phyloP scores from a whole-genome alignment of 2,888 invertebrate genomes.

The Drosophila cyrtoloma region DNA sequence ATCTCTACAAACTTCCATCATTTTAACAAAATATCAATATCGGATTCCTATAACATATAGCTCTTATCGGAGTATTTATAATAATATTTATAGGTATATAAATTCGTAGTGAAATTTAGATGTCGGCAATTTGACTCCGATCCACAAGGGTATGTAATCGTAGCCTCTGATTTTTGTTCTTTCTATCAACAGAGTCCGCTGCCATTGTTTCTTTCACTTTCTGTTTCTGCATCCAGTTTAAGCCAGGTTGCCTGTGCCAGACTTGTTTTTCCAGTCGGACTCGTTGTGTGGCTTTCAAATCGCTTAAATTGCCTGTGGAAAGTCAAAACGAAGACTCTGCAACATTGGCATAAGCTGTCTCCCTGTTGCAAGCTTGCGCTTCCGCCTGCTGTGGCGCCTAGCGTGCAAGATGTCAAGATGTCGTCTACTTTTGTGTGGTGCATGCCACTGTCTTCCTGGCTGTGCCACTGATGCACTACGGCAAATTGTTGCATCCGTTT shows the following conservation, averaged over 20 bases:
- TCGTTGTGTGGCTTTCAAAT: constrained; percentile 62
- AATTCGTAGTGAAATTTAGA: background rate
- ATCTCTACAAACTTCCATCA: rapidly evolving
- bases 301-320: constrained; percentile 63
- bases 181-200: background rate
- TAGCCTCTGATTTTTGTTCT: background rate
- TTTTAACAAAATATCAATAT: background rate
- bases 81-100: background rate
- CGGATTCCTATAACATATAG: background rate
- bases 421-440: constrained; percentile 23
- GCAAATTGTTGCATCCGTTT: constrained; percentile 75
- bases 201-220: background rate
- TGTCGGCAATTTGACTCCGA: background rate
- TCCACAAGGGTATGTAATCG: background rate
- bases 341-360: constrained; percentile 34
- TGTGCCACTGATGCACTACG: constrained; percentile 56
- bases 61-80: background rate
- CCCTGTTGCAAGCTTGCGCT: constrained; percentile 39
- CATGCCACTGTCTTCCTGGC: constrained; percentile 33
- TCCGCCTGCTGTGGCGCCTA: constrained; percentile 34
- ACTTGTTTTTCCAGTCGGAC: constrained; percentile 1
- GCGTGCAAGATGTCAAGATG: constrained; percentile 37
- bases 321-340: constrained; percentile 28
- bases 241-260: background rate
- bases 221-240: constrained; percentile 5